Evolutionary conservation across 2,797 vertebrate genomes (phyloP).

Genomic region (Triplophysa yarkandensis): DNA sequence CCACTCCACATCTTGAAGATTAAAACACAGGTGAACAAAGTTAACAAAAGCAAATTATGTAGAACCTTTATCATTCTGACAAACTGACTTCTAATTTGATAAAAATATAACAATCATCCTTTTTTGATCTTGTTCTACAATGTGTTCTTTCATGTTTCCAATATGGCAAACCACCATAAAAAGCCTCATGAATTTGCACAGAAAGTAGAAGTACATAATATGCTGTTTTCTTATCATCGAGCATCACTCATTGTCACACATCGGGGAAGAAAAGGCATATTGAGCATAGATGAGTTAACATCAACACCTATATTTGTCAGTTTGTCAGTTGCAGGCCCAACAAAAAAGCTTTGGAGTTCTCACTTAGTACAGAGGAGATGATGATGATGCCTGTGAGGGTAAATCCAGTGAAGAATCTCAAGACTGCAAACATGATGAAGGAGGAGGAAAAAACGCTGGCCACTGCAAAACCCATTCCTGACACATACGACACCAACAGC

Average conservation of each 20-base stretch:
- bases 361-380: conserved; percentile 55
- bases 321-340: not conserved
- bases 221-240: too few relatives aligned
- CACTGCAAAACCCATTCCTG: conserved; percentile 47
- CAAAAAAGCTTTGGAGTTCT: not conserved
- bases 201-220: too few relatives aligned
- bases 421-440: conserved; percentile 57
- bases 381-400: conserved; percentile 59
- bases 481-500: conserved; percentile 58
- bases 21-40: not conserved
- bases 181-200: too few relatives aligned
- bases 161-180: not conserved
- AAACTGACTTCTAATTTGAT: not conserved
- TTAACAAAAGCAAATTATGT: not conserved
- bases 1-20: conserved; percentile 76
- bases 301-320: too few relatives aligned
- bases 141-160: not conserved
- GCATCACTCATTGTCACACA: too few relatives aligned
- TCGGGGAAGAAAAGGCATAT: too few relatives aligned
- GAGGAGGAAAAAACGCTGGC: conserved; percentile 58
- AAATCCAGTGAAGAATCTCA: conserved; percentile 60
- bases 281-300: too few relatives aligned
- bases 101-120: not conserved
- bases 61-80: too few relatives aligned
- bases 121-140: not conserved